Conservation (phyloP, 2,888 invertebrate species). For the Lycophotia porphyrea region DNA sequence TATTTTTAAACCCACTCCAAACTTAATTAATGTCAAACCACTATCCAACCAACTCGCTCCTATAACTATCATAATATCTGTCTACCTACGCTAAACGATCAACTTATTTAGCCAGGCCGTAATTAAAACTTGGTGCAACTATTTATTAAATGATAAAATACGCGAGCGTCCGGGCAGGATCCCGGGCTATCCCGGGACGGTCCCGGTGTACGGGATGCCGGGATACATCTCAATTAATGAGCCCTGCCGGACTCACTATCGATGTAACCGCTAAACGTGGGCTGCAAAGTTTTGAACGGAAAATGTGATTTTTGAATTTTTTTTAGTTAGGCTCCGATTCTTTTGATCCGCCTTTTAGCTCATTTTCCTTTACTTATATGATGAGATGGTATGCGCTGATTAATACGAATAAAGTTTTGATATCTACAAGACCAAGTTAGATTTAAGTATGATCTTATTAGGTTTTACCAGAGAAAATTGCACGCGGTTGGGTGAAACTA, state of each 20-base stretch:
- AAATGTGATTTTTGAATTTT: slow-evolving; percentile 5
- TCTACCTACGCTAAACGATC: slow-evolving; percentile 27
- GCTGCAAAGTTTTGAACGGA: slow-evolving; percentile 26
- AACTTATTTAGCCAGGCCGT: slow-evolving; percentile 32
- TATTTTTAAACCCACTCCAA: slow-evolving; percentile 14
- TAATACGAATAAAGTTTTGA: background rate
- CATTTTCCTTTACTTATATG: background rate
- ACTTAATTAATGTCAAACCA: slow-evolving; percentile 10
- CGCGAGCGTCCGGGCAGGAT: slow-evolving; percentile 36
- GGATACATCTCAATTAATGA: slow-evolving; percentile 62
- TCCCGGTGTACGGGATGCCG: slow-evolving; percentile 25
- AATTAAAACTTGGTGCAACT: slow-evolving; percentile 62
- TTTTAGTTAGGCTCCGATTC: background rate
- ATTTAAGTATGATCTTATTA: too few species aligned
- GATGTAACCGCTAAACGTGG: slow-evolving; percentile 38
- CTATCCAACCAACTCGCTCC: slow-evolving; percentile 11
- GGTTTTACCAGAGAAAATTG: background rate
- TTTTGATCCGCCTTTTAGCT: background rate
- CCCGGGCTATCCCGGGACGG: slow-evolving; percentile 17
- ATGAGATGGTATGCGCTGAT: background rate
- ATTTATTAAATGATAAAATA: slow-evolving; percentile 65
- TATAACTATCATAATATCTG: slow-evolving; percentile 33
- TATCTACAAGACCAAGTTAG: background rate
- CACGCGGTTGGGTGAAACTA: background rate
- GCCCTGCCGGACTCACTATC: slow-evolving; percentile 46